phyloP scores from a whole-genome alignment of 2,888 invertebrate genomes.

The Phaonia tiefii region DNA sequence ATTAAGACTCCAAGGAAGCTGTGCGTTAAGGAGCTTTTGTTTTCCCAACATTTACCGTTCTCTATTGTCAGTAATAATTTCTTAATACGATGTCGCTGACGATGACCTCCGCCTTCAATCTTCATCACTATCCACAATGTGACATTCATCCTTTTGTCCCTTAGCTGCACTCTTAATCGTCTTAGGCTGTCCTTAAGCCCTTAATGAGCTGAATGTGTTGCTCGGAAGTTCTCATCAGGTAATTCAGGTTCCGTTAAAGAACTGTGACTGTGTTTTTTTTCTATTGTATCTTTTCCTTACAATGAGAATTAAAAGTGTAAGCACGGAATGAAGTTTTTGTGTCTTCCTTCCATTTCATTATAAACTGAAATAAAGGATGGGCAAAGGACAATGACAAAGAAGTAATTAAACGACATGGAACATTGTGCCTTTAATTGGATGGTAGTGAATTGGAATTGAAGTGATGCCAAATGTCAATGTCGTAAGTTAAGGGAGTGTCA shows the following conservation, averaged over 20 bases:
- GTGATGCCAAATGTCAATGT: neutral
- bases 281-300: neutral
- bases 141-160: too few relatives aligned
- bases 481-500: too few relatives aligned
- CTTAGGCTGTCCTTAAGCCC: neutral
- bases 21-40: too few relatives aligned
- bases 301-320: slow-evolving; percentile 1
- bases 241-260: slow-evolving; percentile 14
- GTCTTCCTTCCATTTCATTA: neutral
- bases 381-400: neutral
- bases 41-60: too few relatives aligned
- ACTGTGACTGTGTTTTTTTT: too few relatives aligned
- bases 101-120: slow-evolving; percentile 10
- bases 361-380: neutral
- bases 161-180: slow-evolving; percentile 19
- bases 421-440: neutral
- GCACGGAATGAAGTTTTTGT: neutral
- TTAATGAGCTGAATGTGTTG: slow-evolving; percentile 14
- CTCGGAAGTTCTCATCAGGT: slow-evolving; percentile 5
- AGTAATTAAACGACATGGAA: too few relatives aligned
- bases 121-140: neutral
- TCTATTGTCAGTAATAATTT: too few relatives aligned
- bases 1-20: too few relatives aligned
- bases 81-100: too few relatives aligned
- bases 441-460: neutral